A percentile compares a stretch with the other conserved stretches of the same genome.
Conservation (phyloP, 1,140 invertebrate species). For the Paraescarpia echinospica region DNA sequence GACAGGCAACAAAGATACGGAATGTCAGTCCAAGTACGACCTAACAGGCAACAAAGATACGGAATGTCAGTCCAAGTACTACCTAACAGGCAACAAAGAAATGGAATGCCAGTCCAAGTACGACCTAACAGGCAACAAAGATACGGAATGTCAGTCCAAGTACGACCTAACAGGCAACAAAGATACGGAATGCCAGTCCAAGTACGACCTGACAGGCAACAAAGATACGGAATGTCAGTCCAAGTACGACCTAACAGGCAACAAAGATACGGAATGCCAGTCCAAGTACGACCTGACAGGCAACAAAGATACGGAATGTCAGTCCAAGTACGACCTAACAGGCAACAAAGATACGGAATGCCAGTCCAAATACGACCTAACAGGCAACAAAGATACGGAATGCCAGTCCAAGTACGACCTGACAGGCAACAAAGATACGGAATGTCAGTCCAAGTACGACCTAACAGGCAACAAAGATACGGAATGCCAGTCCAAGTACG, state of each 20-base stretch:
- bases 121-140: constrained; percentile 62
- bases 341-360: constrained; percentile 62
- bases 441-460: constrained; percentile 65
- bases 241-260: constrained; percentile 63
- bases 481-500: constrained; percentile 63
- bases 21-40: constrained; percentile 65
- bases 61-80: constrained; percentile 63
- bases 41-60: constrained; percentile 61
- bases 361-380: constrained; percentile 64
- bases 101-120: constrained; percentile 64
- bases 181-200: constrained; percentile 63
- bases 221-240: constrained; percentile 63
- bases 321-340: constrained; percentile 65
- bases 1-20: constrained; percentile 57
- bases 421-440: constrained; percentile 57
- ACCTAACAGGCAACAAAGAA: constrained; percentile 62
- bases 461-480: constrained; percentile 61
- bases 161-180: constrained; percentile 62
- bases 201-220: constrained; percentile 62
- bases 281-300: constrained; percentile 64
- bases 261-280: constrained; percentile 63
- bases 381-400: constrained; percentile 61
- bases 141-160: constrained; percentile 64
- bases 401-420: constrained; percentile 65
- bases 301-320: constrained; percentile 62